Conservation (phyloP, 2,797 vertebrate genomes). For the Tokudaia tokunoshimensis region DNA sequence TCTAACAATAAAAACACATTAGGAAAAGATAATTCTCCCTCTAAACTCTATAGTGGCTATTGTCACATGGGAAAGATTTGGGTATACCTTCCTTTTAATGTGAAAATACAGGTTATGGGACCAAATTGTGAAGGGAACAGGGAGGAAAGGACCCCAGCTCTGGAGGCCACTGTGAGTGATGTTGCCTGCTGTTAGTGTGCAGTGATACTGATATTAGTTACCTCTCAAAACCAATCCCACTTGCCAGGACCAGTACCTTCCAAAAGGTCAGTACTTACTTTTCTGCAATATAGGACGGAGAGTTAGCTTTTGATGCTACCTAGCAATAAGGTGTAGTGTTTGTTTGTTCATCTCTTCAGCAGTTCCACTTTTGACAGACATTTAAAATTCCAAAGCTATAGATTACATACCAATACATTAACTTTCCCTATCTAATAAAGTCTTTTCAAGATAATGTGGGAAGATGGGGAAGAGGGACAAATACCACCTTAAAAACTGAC, state of each 20-base stretch:
- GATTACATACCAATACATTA: conserved; percentile 83
- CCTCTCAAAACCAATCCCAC: neutral
- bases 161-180: neutral
- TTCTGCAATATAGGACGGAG: neutral
- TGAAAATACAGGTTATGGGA: neutral
- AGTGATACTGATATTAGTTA: neutral
- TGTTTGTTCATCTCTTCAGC: conserved; percentile 77
- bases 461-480: conserved; percentile 82
- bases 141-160: neutral
- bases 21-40: neutral
- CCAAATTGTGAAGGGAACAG: neutral
- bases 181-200: neutral
- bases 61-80: neutral
- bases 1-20: neutral
- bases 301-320: conserved; percentile 81
- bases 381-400: conserved; percentile 83
- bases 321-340: conserved; percentile 82
- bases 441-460: conserved; percentile 86
- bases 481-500: conserved; percentile 78
- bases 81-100: neutral
- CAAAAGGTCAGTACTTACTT: neutral
- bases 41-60: neutral
- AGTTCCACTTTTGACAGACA: conserved; percentile 82
- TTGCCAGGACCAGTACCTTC: neutral
- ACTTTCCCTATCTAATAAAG: conserved; percentile 82